These are phyloP conservation scores for Caiman crocodilus DNA, from an alignment of 2,797 vertebrate species.

Conservation along the genomic window DNA sequence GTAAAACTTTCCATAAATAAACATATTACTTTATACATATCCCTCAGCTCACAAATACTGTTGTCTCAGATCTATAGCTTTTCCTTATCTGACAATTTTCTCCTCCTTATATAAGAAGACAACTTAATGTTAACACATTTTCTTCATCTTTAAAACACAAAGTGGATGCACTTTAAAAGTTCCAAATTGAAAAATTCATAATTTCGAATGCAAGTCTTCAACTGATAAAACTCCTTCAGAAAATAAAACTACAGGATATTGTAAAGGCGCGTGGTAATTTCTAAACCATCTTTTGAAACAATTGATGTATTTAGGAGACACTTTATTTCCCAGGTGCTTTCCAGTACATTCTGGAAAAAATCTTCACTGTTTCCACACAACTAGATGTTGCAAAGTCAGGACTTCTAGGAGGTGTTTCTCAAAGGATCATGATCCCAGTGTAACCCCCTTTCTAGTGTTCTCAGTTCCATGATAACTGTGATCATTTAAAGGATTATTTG, in stretches of 20 bases:
- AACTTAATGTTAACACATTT: neutral
- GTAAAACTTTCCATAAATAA: too few species aligned
- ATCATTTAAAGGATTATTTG: slow-evolving; percentile 16
- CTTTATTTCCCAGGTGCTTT: neutral
- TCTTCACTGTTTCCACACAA: neutral
- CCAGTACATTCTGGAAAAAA: neutral
- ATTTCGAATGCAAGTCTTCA: slow-evolving; percentile 34
- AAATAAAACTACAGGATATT: slow-evolving; percentile 2
- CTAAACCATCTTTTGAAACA: neutral
- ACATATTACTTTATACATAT: neutral
- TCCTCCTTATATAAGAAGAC: neutral
- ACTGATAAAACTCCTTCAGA: neutral
- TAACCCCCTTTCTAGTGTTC: neutral
- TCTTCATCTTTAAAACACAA: slow-evolving; percentile 24
- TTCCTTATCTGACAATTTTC: neutral
- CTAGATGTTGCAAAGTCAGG: neutral
- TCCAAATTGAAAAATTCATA: neutral
- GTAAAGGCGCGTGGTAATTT: neutral
- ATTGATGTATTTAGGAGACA: neutral
- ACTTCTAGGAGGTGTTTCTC: slow-evolving; percentile 24
- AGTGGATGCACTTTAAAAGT: neutral
- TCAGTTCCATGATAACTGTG: neutral
- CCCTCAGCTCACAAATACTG: rapidly evolving
- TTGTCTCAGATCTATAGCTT: neutral
- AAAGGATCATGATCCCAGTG: neutral